These are phyloP conservation scores for Tychaedon coryphoeus DNA, from an alignment of 2,113 vertebrate species.

Conservation along the genomic window DNA sequence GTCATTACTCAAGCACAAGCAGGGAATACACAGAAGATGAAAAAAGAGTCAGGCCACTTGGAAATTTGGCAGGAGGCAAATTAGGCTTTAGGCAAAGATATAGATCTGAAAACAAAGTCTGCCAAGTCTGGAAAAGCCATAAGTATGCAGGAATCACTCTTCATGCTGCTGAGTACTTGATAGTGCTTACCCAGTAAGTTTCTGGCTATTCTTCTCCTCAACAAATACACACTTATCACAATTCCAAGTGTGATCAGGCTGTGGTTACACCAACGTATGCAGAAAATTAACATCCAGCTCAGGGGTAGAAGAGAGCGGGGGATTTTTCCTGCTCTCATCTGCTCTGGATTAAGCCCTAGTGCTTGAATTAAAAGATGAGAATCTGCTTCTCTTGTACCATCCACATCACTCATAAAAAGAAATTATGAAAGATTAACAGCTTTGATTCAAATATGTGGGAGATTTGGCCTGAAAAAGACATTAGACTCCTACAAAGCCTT, in stretches of 20 bases:
- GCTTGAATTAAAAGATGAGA: background rate
- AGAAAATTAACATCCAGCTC: constrained; percentile 3
- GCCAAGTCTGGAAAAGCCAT: background rate
- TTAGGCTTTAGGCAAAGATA: background rate
- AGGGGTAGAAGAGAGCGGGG: background rate
- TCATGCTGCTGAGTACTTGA: background rate
- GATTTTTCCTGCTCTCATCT: background rate
- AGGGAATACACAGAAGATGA: background rate
- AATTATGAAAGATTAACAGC: background rate
- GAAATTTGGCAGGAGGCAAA: background rate
- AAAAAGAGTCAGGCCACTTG: background rate
- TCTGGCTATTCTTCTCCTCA: background rate
- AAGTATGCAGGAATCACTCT: background rate
- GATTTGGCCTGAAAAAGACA: background rate
- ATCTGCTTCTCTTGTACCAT: background rate
- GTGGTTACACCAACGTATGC: background rate
- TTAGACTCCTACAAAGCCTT: background rate
- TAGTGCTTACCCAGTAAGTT: background rate
- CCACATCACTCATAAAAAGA: background rate
- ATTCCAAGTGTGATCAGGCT: background rate
- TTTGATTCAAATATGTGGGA: background rate
- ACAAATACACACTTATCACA: background rate
- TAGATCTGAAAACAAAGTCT: background rate
- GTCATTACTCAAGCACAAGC: background rate
- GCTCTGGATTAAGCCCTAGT: background rate